Conservation (phyloP, 2,797 vertebrate species). For the Bryconaethiops microstoma region DNA sequence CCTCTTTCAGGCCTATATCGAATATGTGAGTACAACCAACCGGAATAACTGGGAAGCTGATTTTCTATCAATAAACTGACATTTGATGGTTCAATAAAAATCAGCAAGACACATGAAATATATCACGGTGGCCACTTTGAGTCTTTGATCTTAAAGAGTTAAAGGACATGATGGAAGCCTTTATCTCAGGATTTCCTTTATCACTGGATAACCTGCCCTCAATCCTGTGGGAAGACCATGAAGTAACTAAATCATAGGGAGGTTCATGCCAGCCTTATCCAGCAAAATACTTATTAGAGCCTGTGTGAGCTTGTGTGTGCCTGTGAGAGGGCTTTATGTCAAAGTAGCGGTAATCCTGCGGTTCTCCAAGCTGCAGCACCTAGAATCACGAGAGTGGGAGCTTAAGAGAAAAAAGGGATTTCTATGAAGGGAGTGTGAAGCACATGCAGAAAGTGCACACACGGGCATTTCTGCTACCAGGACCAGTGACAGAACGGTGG, state of each 20-base stretch:
- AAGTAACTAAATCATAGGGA: constrained; percentile 4
- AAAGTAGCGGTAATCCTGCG: constrained; percentile 8
- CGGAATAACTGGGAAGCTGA: too few species aligned
- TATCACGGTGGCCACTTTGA: background rate
- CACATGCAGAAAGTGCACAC: background rate
- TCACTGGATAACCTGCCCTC: constrained; percentile 9
- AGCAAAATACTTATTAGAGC: constrained; percentile 1
- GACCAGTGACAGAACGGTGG: background rate
- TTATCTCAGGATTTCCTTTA: constrained; percentile 20
- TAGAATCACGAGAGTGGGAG: background rate
- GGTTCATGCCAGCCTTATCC: constrained; percentile 8
- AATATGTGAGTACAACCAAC: too few species aligned
- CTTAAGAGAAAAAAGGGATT: background rate
- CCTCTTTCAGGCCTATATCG: too few species aligned
- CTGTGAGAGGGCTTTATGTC: background rate
- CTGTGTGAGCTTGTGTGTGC: constrained; percentile 7
- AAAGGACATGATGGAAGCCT: constrained; percentile 11
- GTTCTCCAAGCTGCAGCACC: background rate
- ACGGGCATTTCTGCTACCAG: background rate
- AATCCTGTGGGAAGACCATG: background rate
- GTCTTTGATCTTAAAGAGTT: constrained; percentile 1
- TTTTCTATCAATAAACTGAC: too few species aligned
- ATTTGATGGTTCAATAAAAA: too few species aligned
- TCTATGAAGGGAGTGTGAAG: background rate
- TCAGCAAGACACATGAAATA: too few species aligned